Evolutionary conservation across 1,140 invertebrate genomes (phyloP).

Genomic region (Drosophila oshimai): DNA sequence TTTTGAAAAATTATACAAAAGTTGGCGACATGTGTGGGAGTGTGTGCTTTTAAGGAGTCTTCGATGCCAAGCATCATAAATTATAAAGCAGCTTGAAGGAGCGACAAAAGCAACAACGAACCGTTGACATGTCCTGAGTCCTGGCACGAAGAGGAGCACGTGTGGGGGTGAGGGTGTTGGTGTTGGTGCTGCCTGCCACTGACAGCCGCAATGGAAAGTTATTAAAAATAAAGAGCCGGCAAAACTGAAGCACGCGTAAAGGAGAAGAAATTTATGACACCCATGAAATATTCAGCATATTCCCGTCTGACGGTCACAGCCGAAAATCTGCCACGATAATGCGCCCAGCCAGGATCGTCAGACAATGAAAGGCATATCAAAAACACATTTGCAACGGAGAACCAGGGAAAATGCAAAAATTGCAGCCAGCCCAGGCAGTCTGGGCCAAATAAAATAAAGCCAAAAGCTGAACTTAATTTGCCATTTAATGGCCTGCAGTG

Average conservation of each 20-base stretch:
- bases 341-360: slow-evolving; percentile 53
- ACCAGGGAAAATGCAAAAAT: slow-evolving; percentile 15
- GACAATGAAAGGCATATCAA: slow-evolving; percentile 62
- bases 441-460: slow-evolving; percentile 4
- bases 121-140: slow-evolving; percentile 57
- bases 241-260: slow-evolving; percentile 57
- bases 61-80: slow-evolving; percentile 77
- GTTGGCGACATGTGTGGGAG: slow-evolving; percentile 65
- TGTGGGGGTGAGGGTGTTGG: too few relatives aligned
- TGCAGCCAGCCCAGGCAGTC: background rate
- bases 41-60: slow-evolving; percentile 28
- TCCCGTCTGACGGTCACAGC: slow-evolving; percentile 12
- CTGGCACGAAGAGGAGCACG: slow-evolving; percentile 17
- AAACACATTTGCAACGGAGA: slow-evolving; percentile 54
- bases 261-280: slow-evolving; percentile 54
- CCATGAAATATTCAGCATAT: slow-evolving; percentile 76
- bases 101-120: slow-evolving; percentile 39
- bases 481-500: slow-evolving; percentile 49
- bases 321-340: slow-evolving; percentile 57
- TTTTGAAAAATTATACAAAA: slow-evolving; percentile 72
- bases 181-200: slow-evolving; percentile 37
- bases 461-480: slow-evolving; percentile 56
- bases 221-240: slow-evolving; percentile 55
- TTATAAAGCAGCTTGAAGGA: slow-evolving; percentile 73
- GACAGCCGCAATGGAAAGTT: slow-evolving; percentile 75